Conservation (phyloP, 1,140 invertebrate genomes). For the Drosophila sturtevanti region DNA sequence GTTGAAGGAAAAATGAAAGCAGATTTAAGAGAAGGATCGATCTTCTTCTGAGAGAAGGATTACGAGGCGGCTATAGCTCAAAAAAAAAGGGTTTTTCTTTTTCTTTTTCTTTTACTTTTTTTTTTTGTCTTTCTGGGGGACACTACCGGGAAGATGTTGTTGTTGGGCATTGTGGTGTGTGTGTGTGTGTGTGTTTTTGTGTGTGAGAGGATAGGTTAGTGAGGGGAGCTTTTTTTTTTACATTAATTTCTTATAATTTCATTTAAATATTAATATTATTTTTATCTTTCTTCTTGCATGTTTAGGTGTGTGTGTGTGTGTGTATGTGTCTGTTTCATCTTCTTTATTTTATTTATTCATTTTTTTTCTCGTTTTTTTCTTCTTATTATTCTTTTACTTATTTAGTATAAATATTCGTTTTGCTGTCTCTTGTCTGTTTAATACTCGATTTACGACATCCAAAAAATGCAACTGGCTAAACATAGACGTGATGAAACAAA, state of each 20-base stretch:
- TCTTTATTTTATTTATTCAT: constrained; percentile 40
- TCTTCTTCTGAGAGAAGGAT: constrained; percentile 11
- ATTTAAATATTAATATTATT: constrained; percentile 1
- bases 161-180: not conserved
- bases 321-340: constrained; percentile 2
- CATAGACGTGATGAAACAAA: constrained; percentile 8
- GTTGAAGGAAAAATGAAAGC: constrained; percentile 46
- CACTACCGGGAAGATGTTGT: not conserved
- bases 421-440: constrained; percentile 11
- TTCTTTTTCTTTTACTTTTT: constrained; percentile 1
- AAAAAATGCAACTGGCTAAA: constrained; percentile 10
- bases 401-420: constrained; percentile 46
- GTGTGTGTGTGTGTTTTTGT: not conserved
- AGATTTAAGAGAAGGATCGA: constrained; percentile 22
- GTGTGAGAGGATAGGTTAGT: not conserved
- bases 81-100: no score
- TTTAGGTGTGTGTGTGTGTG: not conserved
- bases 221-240: constrained; percentile 57
- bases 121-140: not conserved
- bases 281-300: not conserved
- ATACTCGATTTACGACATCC: constrained; percentile 17
- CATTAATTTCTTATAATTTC: constrained; percentile 40
- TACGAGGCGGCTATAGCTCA: constrained; percentile 24
- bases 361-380: no score
- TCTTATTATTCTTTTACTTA: constrained; percentile 46